Evolutionary conservation across 1,140 invertebrate genomes (phyloP).

Genomic region (Orchesella cincta): DNA sequence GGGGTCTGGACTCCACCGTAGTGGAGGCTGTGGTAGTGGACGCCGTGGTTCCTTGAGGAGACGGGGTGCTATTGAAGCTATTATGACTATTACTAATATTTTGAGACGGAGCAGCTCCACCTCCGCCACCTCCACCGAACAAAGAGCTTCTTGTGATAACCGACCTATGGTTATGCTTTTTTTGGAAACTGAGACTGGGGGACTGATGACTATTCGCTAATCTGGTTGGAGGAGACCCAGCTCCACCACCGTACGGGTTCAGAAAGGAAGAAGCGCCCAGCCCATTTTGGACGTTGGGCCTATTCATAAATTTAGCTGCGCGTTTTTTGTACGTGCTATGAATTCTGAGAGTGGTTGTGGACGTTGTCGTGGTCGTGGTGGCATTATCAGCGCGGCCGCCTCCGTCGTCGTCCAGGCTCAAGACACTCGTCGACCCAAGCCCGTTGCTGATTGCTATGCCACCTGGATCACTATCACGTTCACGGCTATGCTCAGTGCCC

Average conservation of each 20-base stretch:
- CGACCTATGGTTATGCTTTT: background rate
- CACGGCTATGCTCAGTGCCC: background rate
- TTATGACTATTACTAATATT: background rate
- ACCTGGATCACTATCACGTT: background rate
- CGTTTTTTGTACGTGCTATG: slow-evolving; percentile 21
- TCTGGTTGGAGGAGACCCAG: background rate
- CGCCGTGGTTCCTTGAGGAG: background rate
- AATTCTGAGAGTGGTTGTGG: slow-evolving; percentile 14
- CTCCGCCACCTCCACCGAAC: background rate
- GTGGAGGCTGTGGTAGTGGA: background rate
- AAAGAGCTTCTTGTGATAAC: background rate
- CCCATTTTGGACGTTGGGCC: slow-evolving; percentile 15
- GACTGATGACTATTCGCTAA: background rate
- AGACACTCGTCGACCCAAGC: background rate
- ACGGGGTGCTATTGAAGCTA: background rate
- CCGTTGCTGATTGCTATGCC: background rate
- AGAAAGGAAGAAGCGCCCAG: background rate
- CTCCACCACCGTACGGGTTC: background rate
- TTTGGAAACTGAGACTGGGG: background rate
- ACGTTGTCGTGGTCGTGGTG: background rate
- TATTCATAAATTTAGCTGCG: slow-evolving; percentile 10
- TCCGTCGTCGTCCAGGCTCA: background rate
- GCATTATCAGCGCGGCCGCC: background rate
- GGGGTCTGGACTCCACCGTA: slow-evolving; percentile 33
- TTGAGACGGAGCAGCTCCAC: background rate